Base-by-base conservation (phyloP, 92 coral and sea anemone genomes). In the Montipora capitata region DNA sequence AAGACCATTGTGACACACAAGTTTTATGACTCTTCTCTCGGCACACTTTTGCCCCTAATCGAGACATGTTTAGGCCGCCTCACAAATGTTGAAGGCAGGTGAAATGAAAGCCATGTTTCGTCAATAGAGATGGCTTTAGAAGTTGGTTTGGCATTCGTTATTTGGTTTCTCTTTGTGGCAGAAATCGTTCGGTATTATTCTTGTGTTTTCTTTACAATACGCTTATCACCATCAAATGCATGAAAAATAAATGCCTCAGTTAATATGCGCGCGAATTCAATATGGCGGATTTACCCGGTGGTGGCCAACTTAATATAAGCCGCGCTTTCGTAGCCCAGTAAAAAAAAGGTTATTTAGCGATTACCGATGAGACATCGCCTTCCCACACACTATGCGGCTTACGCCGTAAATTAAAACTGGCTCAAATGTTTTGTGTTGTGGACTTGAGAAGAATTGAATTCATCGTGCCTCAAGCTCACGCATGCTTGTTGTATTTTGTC, bases 1-100 rank as follows among this genome's bases (percentile, higher is more conserved):
- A 74, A 91, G 65, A 78, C 96, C 49, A 95, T 95, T 93, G 94
- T 95, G 66, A 85, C 38, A 15, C 80, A 54, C 14, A 48, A 54
- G n/a, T 72, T 42, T 70, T 72, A 54, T 70, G 45, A 72, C 56
- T 83, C 79, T 83, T 61, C 79, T 59, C 72, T 35, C 1, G 7
- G 7, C 20, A 20, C 59, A 27, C 42, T 56, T 17, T 3, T 72
- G 20, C 18, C 0, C 12, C 43, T 68, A 72, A 72, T 72, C 13
- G 15, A 54, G 61, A 10, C 70, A 52, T 69, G 66, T 68, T 51
- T 38, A 20, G n/a, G 75, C 14, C n/a, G 39, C 40, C 11, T 43
- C 18, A 10, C 35, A n/a, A 14, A 3, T 14, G 51, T 81, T 15
- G 40, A 16, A 68, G 17, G n/a, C 45, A 63, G 8, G 10, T 27